phyloP scores from a whole-genome alignment of 1,140 invertebrate species.

The Dreissena polymorpha region DNA sequence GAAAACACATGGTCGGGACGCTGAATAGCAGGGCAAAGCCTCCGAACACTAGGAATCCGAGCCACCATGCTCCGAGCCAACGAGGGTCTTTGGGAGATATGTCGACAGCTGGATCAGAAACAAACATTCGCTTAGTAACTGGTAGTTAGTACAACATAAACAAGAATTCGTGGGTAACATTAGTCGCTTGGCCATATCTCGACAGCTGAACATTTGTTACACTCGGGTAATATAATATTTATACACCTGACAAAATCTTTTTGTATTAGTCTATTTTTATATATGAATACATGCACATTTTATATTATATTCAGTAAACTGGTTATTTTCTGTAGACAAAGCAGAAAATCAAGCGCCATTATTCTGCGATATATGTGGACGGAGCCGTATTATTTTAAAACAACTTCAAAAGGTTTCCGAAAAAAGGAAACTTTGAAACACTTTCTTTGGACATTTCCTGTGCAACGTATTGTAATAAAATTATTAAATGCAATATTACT shows the following conservation, averaged over 20 bases:
- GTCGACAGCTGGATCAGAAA: constrained; percentile 50
- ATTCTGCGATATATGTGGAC: neutral
- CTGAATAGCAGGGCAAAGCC: too few relatives aligned
- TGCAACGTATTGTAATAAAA: too few relatives aligned
- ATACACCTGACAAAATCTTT: neutral
- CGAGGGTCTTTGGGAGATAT: constrained; percentile 63
- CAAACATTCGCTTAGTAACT: too few relatives aligned
- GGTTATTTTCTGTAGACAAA: neutral
- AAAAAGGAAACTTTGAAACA: neutral
- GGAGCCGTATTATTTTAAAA: neutral
- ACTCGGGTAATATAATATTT: too few relatives aligned
- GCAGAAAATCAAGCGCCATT: neutral
- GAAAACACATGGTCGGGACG: too few relatives aligned
- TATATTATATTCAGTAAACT: neutral
- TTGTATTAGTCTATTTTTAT: too few relatives aligned
- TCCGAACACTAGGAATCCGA: too few relatives aligned
- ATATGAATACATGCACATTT: neutral
- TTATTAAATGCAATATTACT: too few relatives aligned
- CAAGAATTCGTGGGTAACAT: neutral
- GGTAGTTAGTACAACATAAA: too few relatives aligned
- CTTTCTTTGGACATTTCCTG: neutral
- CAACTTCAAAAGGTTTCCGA: neutral
- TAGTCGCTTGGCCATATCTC: constrained; percentile 61
- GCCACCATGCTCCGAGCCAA: constrained; percentile 87
- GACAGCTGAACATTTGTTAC: too few relatives aligned